These are phyloP conservation scores for Scatophagus argus DNA, from an alignment of 2,113 vertebrate genomes.

Conservation along the genomic window DNA sequence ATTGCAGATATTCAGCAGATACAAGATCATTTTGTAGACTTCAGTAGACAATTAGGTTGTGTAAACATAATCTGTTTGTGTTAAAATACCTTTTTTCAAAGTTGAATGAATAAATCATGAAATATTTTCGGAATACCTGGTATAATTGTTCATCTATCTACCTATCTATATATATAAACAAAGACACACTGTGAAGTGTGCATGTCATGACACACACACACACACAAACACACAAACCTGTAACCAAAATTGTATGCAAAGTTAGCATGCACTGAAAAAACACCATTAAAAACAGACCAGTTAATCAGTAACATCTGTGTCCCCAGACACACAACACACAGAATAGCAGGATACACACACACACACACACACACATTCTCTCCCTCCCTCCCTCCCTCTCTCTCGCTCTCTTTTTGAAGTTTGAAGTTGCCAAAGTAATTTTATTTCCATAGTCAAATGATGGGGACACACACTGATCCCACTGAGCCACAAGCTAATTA, in stretches of 20 bases:
- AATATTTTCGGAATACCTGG: constrained; percentile 13
- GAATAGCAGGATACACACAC: not conserved
- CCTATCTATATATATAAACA: constrained; percentile 1
- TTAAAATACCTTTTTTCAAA: constrained; percentile 25
- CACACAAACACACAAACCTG: constrained; percentile 22
- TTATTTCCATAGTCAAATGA: constrained; percentile 25
- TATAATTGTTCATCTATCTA: not conserved
- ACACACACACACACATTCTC: too few relatives aligned
- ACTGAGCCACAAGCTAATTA: not conserved
- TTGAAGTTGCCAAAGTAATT: not conserved
- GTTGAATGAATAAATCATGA: constrained; percentile 39
- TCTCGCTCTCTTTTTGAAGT: too few relatives aligned
- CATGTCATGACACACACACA: constrained; percentile 12
- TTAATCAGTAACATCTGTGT: constrained; percentile 68
- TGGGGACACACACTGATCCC: not conserved
- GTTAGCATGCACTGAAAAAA: constrained; percentile 52
- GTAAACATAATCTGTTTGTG: constrained; percentile 45
- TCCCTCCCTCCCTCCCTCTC: too few relatives aligned
- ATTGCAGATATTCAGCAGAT: constrained; percentile 35
- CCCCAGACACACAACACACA: not conserved
- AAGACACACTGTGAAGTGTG: not conserved
- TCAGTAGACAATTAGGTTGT: not conserved
- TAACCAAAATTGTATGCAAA: constrained; percentile 72
- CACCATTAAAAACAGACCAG: constrained; percentile 45
- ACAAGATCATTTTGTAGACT: not conserved